Base-by-base conservation (phyloP, 2,888 invertebrate species). In the Pristionchus japonicus region DNA sequence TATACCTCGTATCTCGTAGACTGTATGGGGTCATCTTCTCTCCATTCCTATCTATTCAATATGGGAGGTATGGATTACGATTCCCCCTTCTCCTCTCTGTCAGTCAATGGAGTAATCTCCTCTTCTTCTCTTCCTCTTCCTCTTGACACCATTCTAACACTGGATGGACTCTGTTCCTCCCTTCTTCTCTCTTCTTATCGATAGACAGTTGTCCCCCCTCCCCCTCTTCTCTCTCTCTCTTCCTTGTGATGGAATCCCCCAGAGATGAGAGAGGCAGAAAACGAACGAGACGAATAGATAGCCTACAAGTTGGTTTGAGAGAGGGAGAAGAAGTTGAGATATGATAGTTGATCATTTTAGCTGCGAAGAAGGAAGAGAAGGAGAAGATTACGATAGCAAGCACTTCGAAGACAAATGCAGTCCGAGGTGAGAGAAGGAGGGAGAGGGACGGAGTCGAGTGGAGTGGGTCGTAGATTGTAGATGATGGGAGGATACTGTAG, bases 171-270 rank as follows among this genome's bases (percentile, higher is more conserved):
- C 37, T 43, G 37, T 52, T 52, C 61, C 23, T 57, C n/a, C 37
- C 57, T 27, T 52, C 82, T 49, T 23, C n/a, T 34, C 27, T 82
- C 84, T n/a, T 61, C 84, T 84, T 84, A 61, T 84, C 61, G 61
- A 40, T 61, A 61, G 84, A 57, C 84, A 84, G 43, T 43, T 84
- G 84, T 47, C 86, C 43, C 34, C 37, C 40, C 20, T 13, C 34
- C 85, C 61, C 84, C 61, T 17, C 52, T 43, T 47, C 47, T 23
- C 70, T 67, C 86, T 43, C 86, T 34, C 67, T 67, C 67, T 40
- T 57, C 61, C 37, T 40, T 61, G 15, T 34, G 40, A 43, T 84
- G 43, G 57, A 34, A 27, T 84, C 61, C 84, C 77, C 61, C 34
- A 40, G 84, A 49, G 84, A 40, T n/a, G 85, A 85, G n/a, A 61